Percentiles rank a stretch among this genome's conserved stretches.
Conservation (phyloP, 2,888 invertebrate genomes). For the Liopterus haemorrhoidalis region DNA sequence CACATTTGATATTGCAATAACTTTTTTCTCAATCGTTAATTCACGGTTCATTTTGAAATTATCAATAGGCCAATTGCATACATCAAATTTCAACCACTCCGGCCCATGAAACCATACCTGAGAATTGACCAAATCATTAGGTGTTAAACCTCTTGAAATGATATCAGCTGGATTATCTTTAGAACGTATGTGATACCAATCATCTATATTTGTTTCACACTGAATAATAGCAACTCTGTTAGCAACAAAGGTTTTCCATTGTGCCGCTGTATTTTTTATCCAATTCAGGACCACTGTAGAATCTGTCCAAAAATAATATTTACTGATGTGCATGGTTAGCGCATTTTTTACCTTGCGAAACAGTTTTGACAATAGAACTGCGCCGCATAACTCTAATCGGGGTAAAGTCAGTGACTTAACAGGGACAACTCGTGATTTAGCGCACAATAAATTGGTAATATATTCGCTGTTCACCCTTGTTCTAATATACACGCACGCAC, state of each 20-base stretch:
- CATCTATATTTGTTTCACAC: constrained; percentile 23
- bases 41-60: too few species aligned
- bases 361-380: too few species aligned
- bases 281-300: constrained; percentile 27
- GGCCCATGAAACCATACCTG: too few species aligned
- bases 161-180: constrained; percentile 37
- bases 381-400: too few species aligned
- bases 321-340: too few species aligned
- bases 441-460: constrained; percentile 8
- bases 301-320: constrained; percentile 28
- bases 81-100: too few species aligned
- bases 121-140: too few species aligned
- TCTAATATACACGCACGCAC: constrained; percentile 29
- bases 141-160: constrained; percentile 35
- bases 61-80: too few species aligned
- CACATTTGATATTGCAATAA: too few species aligned
- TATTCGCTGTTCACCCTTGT: background rate
- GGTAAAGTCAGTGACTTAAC: constrained; percentile 13
- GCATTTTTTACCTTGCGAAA: too few species aligned
- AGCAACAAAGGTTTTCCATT: constrained; percentile 30
- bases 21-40: too few species aligned
- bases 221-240: constrained; percentile 37
- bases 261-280: constrained; percentile 20
- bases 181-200: constrained; percentile 34
- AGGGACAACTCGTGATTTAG: constrained; percentile 20